phyloP scores from a whole-genome alignment of 2,888 invertebrate species.

The Euclidia mi region DNA sequence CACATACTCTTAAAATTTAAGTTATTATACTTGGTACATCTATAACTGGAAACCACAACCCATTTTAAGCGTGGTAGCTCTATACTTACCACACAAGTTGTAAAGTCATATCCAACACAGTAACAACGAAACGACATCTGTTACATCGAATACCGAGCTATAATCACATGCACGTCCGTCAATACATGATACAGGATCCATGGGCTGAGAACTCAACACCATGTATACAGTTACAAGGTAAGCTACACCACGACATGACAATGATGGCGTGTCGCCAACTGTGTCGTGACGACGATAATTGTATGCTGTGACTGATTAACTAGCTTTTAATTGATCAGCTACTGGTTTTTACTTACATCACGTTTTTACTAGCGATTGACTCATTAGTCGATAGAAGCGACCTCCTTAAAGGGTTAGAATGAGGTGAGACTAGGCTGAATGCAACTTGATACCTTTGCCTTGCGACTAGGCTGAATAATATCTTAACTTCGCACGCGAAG shows the following conservation, averaged over 20 bases:
- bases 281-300: constrained; percentile 54
- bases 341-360: constrained; percentile 6
- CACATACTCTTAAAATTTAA: too few relatives aligned
- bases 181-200: constrained; percentile 26
- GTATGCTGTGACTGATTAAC: constrained; percentile 31
- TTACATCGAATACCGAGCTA: constrained; percentile 8
- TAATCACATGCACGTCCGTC: constrained; percentile 3
- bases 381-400: constrained; percentile 5
- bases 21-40: too few relatives aligned
- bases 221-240: constrained; percentile 51
- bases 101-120: too few relatives aligned
- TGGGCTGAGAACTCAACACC: constrained; percentile 43
- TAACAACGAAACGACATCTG: neutral
- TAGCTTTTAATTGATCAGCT: constrained; percentile 23
- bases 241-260: constrained; percentile 49
- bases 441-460: neutral
- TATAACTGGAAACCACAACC: too few relatives aligned
- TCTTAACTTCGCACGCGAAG: too few relatives aligned
- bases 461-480: neutral
- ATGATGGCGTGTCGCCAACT: constrained; percentile 67
- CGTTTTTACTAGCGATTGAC: constrained; percentile 3
- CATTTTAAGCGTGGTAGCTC: too few relatives aligned
- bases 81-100: too few relatives aligned
- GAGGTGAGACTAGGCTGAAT: neutral
- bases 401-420: neutral